Evolutionary conservation across 2,888 invertebrate genomes (phyloP), one percentile per base, ranked within the genome.

Genomic region (Stramonita haemastoma): DNA sequence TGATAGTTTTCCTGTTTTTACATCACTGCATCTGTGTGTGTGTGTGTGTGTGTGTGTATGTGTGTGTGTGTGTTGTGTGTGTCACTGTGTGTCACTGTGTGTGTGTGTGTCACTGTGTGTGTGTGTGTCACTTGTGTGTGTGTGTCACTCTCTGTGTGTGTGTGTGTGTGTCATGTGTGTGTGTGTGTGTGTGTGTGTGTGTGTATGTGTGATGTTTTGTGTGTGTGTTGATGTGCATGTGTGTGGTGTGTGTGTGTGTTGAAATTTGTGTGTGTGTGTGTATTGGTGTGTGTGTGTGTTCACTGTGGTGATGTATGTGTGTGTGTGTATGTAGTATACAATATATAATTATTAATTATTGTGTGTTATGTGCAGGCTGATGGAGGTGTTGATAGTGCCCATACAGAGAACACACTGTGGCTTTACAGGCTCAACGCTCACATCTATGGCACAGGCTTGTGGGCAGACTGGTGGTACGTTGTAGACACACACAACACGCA

Each of bases 401-500:
- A 86, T 94, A 70, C 91, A 15, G 92, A 91, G 29, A 90, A 92
- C 89, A 90, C 32, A 87, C 89, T 0, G 86, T 90, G 66, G 46
- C 86, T 0, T 89, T 92, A 15, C 87, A 90, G 22, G 22, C 83
- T 94, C 36, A 90, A 91, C 91, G 90, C 87, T 88, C n/a, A 94
- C 93, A 60, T 93, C 89, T 94, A 92, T 90, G 94, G 94, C 11
- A 92, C 93, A 84, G 92, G 93, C 17, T 73, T 94, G 0, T 91
- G 92, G 89, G 93, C 93, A 46, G 94, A 17, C 70, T 93, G 60
- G 88, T 93, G 93, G 94, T 94, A 91, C 92, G 93, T 79, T 46
- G 46, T 46, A 46, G 46, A 8, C 8, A 2, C 8, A 8, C 46
- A 46, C 46, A 46, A 46, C 46, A 46, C 8, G 46, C 2, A 46